These are phyloP conservation scores for Halcyon senegalensis DNA, from an alignment of 2,113 vertebrate genomes.

Conservation along the genomic window DNA sequence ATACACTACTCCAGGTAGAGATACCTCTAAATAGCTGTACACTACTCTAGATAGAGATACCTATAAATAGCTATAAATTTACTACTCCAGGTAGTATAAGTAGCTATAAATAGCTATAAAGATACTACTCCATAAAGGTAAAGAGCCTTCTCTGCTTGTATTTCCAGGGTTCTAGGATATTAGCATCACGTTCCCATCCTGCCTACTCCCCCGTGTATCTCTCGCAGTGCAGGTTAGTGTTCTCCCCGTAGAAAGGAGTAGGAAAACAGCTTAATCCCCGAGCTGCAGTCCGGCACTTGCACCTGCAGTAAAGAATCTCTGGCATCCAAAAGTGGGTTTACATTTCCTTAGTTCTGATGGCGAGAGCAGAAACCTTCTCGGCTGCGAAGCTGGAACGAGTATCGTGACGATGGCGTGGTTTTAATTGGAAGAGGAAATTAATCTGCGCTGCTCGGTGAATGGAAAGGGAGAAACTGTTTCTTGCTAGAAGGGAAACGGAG, in stretches of 20 bases:
- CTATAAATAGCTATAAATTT: too few relatives aligned
- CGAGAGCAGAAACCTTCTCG: not conserved
- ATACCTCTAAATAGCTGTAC: too few relatives aligned
- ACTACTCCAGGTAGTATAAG: too few relatives aligned
- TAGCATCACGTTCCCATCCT: not conserved
- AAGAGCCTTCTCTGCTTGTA: not conserved
- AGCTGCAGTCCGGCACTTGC: not conserved
- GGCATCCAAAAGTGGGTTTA: not conserved
- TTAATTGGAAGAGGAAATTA: not conserved
- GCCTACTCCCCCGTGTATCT: fast-evolving
- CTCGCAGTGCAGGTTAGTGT: not conserved
- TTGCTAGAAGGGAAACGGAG: not conserved
- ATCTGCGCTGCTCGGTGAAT: not conserved
- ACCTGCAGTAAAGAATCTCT: not conserved
- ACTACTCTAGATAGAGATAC: too few relatives aligned
- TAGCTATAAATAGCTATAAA: too few relatives aligned
- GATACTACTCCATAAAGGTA: too few relatives aligned
- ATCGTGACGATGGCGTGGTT: not conserved
- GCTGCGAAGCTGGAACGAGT: not conserved
- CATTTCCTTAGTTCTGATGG: not conserved
- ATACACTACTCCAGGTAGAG: too few relatives aligned
- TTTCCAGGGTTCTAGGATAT: not conserved
- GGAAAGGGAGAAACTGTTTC: not conserved
- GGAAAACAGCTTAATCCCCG: not conserved
- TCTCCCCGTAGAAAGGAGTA: not conserved